Base-by-base conservation (phyloP, 2,797 vertebrate genomes). In the Trichosurus vulpecula region DNA sequence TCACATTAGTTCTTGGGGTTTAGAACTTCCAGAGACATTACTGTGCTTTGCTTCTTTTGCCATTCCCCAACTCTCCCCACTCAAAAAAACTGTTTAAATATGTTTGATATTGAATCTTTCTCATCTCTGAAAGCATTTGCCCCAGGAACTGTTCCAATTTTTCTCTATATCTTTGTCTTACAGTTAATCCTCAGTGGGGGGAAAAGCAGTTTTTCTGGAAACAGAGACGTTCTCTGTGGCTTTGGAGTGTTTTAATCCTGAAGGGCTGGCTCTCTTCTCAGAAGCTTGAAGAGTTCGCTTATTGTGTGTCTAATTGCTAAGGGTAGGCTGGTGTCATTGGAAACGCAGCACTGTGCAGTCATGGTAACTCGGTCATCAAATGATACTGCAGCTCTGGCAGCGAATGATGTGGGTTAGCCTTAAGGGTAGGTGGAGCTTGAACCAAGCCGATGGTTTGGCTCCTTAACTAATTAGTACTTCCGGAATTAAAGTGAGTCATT, bases 291-390 rank as follows among this genome's bases (percentile, higher is more conserved):
- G 61, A 93, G 91, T 98, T 96, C 97, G 93, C 57, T 97, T 97
- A 97, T 98, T 98, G 97, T 98, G 97, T 98, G 91, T 97, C 91
- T 97, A 35, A 97, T 97, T 98, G 97, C 98, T 97, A 97, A 98
- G 94, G 95, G 96, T 52, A 98, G 97, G 95, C 94, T 94, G 98
- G 97, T 98, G 97, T 98, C 98, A 93, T 55, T 96, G 96, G 97
- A 97, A 98, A 98, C 97, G 97, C 97, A 97, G 97, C 96, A 92
- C 97, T 95, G 95, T n/a, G 98, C 98, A 98, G 98, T 97, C 98
- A 98, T 98, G 96, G 98, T 98, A 98, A 98, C 98, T 30, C 35
- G 47, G 97, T 96, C 94, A 93, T 97, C 97, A 96, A 97, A 91
- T 93, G 97, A 97, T 95, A 51, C 91, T 95, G 96, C 92, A 12